Base-by-base conservation (phyloP, 2,888 invertebrate species). In the Macrostomum cliftonense region DNA sequence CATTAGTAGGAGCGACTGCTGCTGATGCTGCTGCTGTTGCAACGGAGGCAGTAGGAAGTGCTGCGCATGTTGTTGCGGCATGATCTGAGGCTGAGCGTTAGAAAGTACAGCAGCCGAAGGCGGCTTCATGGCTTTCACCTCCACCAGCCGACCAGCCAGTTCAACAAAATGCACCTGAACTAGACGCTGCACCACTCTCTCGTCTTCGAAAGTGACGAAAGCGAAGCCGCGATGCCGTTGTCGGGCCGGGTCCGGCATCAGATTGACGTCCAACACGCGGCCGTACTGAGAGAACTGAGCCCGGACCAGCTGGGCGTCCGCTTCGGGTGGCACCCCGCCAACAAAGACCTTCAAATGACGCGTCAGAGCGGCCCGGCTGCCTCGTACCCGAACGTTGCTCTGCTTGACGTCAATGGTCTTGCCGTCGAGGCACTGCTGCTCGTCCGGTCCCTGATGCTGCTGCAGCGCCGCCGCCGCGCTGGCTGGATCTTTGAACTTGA, bases 151-250 rank as follows among this genome's bases (percentile, higher is more conserved):
- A 12, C 50, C 50, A 13, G 46, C 44, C 21, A 53, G 46, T 20
- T 43, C 43, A 37, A 53, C 44, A 53, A 44, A 53, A 19, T 53
- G 53, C 28, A 40, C 49, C 40, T 45, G 39, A 5, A 53, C 47
- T 12, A 53, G 42, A 38, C 46, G 43, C 44, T 53, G 49, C 36
- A 53, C 53, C 37, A 49, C 45, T 17, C 43, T 39, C 47, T 53
- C 53, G 37, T 42, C 43, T 37, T 53, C 48, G 47, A 53, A 53
- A 21, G 47, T 50, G 36, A 53, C 52, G 46, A 53, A 53, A 17
- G 52, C 53, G 40, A 53, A 53, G 37, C 53, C 53, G 46, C 53
- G 40, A 50, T 50, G 53, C 21, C 53, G 49, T 16, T 53, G 51
- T 39, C 50, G 49, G 12, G 28, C 43, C 14, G 45, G 52, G 38